Base-by-base conservation (phyloP, 2,797 vertebrate genomes). In the Molothrus ater region DNA sequence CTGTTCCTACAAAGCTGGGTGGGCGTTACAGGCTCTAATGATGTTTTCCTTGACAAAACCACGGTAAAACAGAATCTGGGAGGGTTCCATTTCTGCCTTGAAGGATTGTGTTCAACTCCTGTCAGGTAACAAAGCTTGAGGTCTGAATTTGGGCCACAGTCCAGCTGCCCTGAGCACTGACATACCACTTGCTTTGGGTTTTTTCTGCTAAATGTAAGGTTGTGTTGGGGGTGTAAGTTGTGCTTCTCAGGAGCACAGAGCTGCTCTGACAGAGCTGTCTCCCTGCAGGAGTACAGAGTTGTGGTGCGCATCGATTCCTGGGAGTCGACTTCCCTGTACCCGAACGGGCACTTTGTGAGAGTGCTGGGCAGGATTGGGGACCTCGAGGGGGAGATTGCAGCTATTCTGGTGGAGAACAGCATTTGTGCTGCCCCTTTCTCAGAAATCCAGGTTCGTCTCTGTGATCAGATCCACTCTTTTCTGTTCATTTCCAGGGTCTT, bases 301-400 rank as follows among this genome's bases (percentile, higher is more conserved):
- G 97, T 99, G 4, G 99, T 99, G 72, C 98, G 98, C 51, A 98
- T 99, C 4, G 99, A 99, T 92, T 99, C 98, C 5, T 99, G 99
- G 99, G 99, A 99, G 53, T 98, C 98, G 16, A 98, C 98, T 0
- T 99, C 99, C 1, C 88, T 98, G 7, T 99, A 99, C 81, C 99
- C 99, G 7, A 99, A 98, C 22, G 99, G 99, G 14, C 99, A 99
- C 96, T 99, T 98, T 0, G 99, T 99, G 26, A 98, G 98, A 42
- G 99, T 99, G 22, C 98, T 99, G 88, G 99, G 99, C 28, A 98
- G 95, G 51, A 98, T 99, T 1, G 98, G 99, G 10, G 99, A 99
- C 50, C 98, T 99, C 3, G 99, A 99, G 97, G 99, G 99, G 3
- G 99, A 99, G 95, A 97, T 99, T 45, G 98, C 99, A 84, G 98